Conservation (phyloP, 2,113 vertebrate genomes). For the Bubo bubo region DNA sequence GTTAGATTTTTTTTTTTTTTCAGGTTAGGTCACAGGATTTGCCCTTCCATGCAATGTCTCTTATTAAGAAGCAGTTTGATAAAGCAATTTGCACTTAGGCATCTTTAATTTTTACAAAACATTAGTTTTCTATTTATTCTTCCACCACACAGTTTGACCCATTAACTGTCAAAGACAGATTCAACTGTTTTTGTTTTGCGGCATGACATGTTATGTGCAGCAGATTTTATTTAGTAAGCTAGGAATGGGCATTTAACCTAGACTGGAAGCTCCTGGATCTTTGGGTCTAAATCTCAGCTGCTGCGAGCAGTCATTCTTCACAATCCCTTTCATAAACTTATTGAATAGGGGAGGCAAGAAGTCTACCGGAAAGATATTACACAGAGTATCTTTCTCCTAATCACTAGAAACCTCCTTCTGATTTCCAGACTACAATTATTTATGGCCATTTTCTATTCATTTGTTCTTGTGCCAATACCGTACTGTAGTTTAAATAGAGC, state of each 20-base stretch:
- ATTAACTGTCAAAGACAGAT: neutral
- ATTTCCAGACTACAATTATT: constrained; percentile 6
- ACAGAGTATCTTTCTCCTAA: neutral
- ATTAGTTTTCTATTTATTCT: neutral
- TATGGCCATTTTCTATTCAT: neutral
- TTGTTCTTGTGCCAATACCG: neutral
- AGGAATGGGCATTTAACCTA: neutral
- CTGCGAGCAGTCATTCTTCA: neutral
- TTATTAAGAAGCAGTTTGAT: neutral
- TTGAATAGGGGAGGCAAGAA: neutral
- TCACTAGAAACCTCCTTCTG: neutral
- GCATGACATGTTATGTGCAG: neutral
- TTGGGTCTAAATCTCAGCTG: neutral
- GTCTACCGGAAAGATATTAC: neutral
- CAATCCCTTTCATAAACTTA: neutral
- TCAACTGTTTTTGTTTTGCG: neutral
- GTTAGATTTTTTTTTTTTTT: neutral
- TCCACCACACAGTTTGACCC: neutral
- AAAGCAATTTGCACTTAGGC: neutral
- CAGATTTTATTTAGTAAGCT: neutral
- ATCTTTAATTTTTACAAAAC: neutral
- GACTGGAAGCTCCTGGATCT: neutral
- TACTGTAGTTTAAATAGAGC: neutral
- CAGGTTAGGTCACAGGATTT: neutral
- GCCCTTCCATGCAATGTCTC: neutral